Percentiles rank a stretch among this genome's conserved stretches.
Evolutionary conservation across 2,113 vertebrate genomes (phyloP).

Genomic region (Nyctibius bracteatus): DNA sequence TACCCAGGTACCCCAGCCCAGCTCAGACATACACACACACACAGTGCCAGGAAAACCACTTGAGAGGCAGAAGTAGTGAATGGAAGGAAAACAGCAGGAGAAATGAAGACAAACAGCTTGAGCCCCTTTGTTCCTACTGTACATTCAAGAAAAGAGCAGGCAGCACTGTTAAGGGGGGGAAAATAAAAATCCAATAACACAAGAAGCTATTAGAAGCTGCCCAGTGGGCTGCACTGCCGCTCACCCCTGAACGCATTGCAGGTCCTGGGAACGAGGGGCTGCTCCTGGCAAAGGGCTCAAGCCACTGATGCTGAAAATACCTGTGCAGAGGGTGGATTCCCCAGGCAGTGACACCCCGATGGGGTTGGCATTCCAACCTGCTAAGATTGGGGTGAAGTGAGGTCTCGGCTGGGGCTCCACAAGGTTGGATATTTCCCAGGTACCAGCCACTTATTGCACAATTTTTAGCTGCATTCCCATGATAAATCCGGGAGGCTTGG

Average conservation of each 20-base stretch:
- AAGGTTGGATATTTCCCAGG: rapidly evolving
- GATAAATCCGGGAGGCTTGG: not conserved
- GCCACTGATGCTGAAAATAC: not conserved
- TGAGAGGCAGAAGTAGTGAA: not conserved
- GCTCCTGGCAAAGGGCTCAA: not conserved
- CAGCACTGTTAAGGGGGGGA: not conserved
- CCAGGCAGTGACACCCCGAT: rapidly evolving
- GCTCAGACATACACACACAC: rapidly evolving
- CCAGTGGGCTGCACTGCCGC: rapidly evolving
- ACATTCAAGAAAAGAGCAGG: not conserved
- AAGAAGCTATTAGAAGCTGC: not conserved
- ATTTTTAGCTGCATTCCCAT: rapidly evolving
- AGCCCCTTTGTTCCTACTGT: not conserved
- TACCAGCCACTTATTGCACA: rapidly evolving
- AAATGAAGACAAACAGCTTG: not conserved
- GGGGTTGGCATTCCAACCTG: not conserved
- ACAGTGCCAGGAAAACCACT: not conserved
- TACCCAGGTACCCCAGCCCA: not conserved
- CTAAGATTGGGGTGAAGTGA: rapidly evolving
- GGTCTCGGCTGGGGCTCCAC: not conserved
- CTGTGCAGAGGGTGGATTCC: rapidly evolving
- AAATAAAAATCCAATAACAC: not conserved
- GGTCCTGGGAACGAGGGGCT: not conserved
- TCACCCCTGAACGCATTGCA: rapidly evolving
- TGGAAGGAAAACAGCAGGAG: not conserved